A percentile compares a stretch with the other conserved stretches of the same genome.
Conservation (phyloP, 2,888 invertebrate species). For the Smittia aterrima region DNA sequence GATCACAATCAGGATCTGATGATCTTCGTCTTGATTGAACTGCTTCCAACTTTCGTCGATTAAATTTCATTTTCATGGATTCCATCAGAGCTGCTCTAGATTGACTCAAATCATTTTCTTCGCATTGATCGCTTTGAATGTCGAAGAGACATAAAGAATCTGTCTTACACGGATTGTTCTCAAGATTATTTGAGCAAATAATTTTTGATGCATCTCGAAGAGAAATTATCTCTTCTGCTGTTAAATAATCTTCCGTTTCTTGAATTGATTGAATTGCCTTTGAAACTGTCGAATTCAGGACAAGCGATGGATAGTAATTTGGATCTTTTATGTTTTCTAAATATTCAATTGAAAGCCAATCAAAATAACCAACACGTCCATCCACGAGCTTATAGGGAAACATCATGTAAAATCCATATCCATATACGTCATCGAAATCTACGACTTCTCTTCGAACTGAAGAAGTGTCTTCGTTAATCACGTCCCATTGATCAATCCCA, state of each 20-base stretch:
- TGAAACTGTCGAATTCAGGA: background rate
- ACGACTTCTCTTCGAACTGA: constrained; percentile 62
- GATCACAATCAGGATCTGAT: constrained; percentile 56
- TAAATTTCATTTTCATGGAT: constrained; percentile 51
- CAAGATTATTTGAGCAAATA: background rate
- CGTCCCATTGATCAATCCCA: constrained; percentile 68
- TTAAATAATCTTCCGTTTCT: background rate
- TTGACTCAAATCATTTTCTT: constrained; percentile 49
- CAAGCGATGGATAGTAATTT: background rate
- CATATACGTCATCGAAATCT: constrained; percentile 65
- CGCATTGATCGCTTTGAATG: constrained; percentile 57
- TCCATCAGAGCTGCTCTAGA: constrained; percentile 44
- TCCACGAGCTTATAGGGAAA: constrained; percentile 50
- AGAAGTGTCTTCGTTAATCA: constrained; percentile 56
- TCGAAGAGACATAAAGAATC: constrained; percentile 56
- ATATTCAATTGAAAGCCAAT: constrained; percentile 43
- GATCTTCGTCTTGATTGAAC: constrained; percentile 54
- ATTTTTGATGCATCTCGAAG: background rate
- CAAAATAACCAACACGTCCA: constrained; percentile 47
- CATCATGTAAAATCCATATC: constrained; percentile 46
- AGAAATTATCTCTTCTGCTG: background rate
- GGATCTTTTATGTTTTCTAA: background rate
- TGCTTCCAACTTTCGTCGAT: constrained; percentile 52
- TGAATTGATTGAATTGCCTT: background rate
- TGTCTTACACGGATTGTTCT: constrained; percentile 45